Conservation (phyloP, 2,888 invertebrate species). For the Horisme vitalbata region DNA sequence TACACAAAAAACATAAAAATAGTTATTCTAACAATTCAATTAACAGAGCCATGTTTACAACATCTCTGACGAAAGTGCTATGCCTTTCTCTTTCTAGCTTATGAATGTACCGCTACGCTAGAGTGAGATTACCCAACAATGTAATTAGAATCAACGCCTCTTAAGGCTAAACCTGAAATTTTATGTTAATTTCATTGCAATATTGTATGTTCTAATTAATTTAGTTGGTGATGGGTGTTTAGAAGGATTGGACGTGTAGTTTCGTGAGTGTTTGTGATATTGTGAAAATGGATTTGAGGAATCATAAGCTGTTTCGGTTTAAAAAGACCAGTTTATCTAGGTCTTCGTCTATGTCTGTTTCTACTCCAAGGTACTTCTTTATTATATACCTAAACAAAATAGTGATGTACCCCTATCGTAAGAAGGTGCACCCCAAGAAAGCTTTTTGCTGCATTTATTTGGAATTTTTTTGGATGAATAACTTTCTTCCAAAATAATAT, state of each 20-base stretch:
- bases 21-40: slow-evolving; percentile 40
- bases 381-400: too few relatives aligned
- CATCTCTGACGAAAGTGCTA: slow-evolving; percentile 58
- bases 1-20: slow-evolving; percentile 14
- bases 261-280: slow-evolving; percentile 36
- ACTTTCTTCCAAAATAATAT: too few relatives aligned
- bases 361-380: slow-evolving; percentile 73
- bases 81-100: slow-evolving; percentile 51
- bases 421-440: too few relatives aligned
- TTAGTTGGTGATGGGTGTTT: slow-evolving; percentile 62
- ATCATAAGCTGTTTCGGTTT: slow-evolving; percentile 60
- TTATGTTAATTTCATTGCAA: slow-evolving; percentile 78
- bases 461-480: too few relatives aligned
- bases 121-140: slow-evolving; percentile 63
- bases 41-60: slow-evolving; percentile 56
- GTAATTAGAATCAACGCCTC: slow-evolving; percentile 66
- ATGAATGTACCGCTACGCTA: slow-evolving; percentile 44
- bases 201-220: slow-evolving; percentile 69
- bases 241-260: slow-evolving; percentile 68
- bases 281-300: slow-evolving; percentile 68
- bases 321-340: slow-evolving; percentile 61
- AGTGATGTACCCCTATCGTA: too few relatives aligned
- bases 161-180: slow-evolving; percentile 79
- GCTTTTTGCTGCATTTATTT: too few relatives aligned
- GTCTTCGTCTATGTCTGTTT: slow-evolving; percentile 67